Conservation (phyloP, 2,113 vertebrate genomes). For the Nicator chloris region DNA sequence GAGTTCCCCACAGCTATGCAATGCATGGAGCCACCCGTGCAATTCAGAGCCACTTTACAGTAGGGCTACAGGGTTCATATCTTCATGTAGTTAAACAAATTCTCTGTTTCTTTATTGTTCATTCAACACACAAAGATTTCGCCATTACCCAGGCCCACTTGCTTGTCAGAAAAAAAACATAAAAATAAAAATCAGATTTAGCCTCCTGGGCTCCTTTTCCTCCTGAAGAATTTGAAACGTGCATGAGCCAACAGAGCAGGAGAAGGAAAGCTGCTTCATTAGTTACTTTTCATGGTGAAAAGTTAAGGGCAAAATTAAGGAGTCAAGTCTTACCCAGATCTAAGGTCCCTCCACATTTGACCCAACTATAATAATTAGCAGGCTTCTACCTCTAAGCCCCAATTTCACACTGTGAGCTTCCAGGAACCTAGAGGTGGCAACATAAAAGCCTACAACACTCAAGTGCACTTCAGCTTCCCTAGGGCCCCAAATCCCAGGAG, state of each 20-base stretch:
- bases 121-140: not conserved
- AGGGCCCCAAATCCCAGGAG: not conserved
- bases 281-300: not conserved
- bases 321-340: not conserved
- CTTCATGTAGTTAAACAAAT: conserved; percentile 8
- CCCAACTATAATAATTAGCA: not conserved
- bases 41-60: conserved; percentile 12
- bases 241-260: not conserved
- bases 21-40: not conserved
- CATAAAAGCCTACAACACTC: not conserved
- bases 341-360: not conserved
- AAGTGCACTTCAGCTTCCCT: not conserved
- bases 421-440: not conserved
- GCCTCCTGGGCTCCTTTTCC: not conserved
- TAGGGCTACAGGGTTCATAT: not conserved
- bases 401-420: not conserved
- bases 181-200: not conserved
- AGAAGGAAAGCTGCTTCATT: not conserved
- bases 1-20: not conserved
- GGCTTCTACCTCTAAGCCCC: not conserved
- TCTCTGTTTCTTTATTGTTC: not conserved
- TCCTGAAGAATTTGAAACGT: not conserved
- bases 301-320: not conserved
- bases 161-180: not conserved
- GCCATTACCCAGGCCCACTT: not conserved